A percentile compares a stretch with the other conserved stretches of the same genome.
These are phyloP conservation scores for Phataginus tricuspis DNA, from an alignment of 2,797 vertebrate species.

Conservation along the genomic window DNA sequence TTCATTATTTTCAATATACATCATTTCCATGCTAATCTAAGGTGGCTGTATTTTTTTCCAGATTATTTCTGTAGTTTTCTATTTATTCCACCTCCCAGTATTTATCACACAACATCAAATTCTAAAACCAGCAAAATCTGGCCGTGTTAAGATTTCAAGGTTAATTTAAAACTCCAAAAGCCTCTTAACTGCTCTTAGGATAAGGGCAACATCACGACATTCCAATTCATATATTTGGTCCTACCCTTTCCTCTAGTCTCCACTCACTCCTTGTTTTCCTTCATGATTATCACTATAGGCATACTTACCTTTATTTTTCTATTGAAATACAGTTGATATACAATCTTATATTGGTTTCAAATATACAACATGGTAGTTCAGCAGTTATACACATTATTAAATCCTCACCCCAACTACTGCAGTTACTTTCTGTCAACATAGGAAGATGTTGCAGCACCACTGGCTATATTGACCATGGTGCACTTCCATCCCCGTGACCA, in stretches of 20 bases:
- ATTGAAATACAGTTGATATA: no score
- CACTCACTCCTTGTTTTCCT: not conserved
- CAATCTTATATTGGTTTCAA: no score
- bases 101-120: not conserved
- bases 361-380: no score
- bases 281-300: not conserved
- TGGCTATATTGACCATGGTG: no score
- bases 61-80: not conserved
- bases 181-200: no score
- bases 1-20: not conserved
- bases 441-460: no score
- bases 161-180: not conserved
- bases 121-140: not conserved
- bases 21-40: not conserved
- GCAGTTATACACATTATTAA: no score
- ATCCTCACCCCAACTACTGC: no score
- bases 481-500: no score
- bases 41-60: not conserved
- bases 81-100: not conserved
- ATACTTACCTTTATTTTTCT: not conserved
- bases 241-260: not conserved
- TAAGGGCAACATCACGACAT: not conserved
- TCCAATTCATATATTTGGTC: not conserved
- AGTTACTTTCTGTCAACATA: no score
- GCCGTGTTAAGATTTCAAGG: not conserved